These are phyloP conservation scores for Megaustenia siamemsis DNA, from an alignment of 2,888 invertebrate genomes.

Conservation along the genomic window DNA sequence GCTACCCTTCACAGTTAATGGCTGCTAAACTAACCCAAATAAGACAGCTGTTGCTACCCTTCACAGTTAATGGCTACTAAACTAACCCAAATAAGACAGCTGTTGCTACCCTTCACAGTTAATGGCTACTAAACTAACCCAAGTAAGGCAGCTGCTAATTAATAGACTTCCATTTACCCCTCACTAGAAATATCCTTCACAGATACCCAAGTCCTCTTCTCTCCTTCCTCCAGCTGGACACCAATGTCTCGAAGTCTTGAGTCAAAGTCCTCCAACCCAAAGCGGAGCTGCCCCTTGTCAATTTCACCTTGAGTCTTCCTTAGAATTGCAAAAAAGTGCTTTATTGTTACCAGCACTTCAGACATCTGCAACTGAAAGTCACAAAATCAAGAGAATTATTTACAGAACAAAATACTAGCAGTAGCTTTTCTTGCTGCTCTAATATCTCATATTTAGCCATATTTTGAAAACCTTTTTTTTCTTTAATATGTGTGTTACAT, in stretches of 20 bases:
- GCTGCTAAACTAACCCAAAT: no score
- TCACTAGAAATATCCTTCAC: conserved; percentile 84
- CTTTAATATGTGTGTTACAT: no score
- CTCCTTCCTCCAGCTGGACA: conserved; percentile 72
- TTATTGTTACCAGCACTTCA: conserved; percentile 96
- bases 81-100: no score
- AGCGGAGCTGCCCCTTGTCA: conserved; percentile 59
- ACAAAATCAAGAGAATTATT: no score
- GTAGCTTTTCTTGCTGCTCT: neutral
- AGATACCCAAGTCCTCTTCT: conserved; percentile 77
- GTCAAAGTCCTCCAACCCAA: conserved; percentile 73
- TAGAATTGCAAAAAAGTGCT: conserved; percentile 95
- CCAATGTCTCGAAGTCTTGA: conserved; percentile 70
- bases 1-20: no score
- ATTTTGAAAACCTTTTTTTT: no score
- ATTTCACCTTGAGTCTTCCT: conserved; percentile 80
- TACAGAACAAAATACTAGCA: neutral
- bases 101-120: no score
- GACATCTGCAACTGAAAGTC: conserved; percentile 92
- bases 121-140: no score
- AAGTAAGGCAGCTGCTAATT: no score
- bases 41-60: no score
- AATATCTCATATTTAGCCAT: no score
- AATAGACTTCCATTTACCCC: conserved; percentile 92
- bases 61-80: no score